phyloP scores from a whole-genome alignment of 2,113 vertebrate species.

The Aleadryas rufinucha region DNA sequence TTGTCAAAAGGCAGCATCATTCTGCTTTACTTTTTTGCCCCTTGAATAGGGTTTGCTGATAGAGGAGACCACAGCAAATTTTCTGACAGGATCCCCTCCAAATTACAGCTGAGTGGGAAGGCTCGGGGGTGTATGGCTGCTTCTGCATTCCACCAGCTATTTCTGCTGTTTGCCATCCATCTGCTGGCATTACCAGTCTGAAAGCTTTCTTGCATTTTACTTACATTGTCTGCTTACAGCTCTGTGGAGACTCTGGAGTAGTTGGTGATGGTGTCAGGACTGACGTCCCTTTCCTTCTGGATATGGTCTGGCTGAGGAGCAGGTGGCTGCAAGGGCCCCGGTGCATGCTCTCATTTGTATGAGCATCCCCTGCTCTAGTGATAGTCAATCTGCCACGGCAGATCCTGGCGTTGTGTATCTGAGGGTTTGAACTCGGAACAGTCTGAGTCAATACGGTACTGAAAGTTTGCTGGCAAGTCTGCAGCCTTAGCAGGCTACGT shows the following conservation, averaged over 20 bases:
- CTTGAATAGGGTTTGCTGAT: not conserved
- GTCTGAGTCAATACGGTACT: rapidly evolving
- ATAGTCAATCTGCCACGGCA: not conserved
- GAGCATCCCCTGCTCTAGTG: not conserved
- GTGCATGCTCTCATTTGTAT: not conserved
- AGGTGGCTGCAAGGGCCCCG: not conserved
- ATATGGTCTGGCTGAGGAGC: not conserved
- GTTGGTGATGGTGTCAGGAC: not conserved
- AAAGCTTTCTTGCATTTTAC: not conserved
- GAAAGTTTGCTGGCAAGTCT: not conserved
- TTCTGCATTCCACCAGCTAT: not conserved
- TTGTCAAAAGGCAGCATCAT: not conserved
- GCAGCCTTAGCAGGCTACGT: not conserved
- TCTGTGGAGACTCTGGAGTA: not conserved
- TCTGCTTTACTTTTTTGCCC: not conserved
- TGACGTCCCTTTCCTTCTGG: not conserved
- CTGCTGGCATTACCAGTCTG: not conserved
- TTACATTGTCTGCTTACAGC: not conserved
- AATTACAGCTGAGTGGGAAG: not conserved
- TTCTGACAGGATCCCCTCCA: not conserved
- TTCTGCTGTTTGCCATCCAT: not conserved
- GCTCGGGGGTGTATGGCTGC: not conserved
- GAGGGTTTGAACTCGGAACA: not conserved
- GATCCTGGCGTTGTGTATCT: not conserved
- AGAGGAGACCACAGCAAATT: not conserved